phyloP scores from a whole-genome alignment of 2,113 vertebrate genomes.

The Serilophus lunatus region DNA sequence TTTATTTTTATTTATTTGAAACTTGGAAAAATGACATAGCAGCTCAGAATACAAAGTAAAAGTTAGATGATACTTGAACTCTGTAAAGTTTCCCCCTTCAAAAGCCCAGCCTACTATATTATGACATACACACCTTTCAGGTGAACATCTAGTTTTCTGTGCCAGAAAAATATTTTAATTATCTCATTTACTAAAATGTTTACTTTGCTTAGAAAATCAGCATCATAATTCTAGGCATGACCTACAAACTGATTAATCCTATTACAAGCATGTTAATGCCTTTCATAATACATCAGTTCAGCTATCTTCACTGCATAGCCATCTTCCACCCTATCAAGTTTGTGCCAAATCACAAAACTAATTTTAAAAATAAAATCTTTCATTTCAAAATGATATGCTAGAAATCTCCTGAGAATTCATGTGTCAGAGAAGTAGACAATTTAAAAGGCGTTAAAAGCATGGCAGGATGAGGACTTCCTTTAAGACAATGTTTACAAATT shows the following conservation, averaged over 20 bases:
- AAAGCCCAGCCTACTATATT: background rate
- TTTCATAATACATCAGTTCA: background rate
- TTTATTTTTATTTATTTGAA: background rate
- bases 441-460: background rate
- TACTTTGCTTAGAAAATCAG: background rate
- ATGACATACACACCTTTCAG: background rate
- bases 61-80: background rate
- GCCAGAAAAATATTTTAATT: background rate
- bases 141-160: background rate
- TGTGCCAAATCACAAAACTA: background rate
- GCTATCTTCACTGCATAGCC: background rate
- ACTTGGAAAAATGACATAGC: background rate
- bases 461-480: background rate
- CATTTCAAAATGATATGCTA: background rate
- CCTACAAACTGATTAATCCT: background rate
- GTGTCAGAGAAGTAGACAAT: background rate
- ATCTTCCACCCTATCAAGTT: background rate
- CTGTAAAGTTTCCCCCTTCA: background rate
- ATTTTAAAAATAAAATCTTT: background rate
- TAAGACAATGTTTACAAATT: background rate
- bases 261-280: background rate
- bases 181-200: background rate
- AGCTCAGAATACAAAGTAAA: background rate
- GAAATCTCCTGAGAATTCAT: background rate
- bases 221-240: background rate